Base-by-base conservation (phyloP, 2,888 invertebrate species). In the Pyrgus malvae region DNA sequence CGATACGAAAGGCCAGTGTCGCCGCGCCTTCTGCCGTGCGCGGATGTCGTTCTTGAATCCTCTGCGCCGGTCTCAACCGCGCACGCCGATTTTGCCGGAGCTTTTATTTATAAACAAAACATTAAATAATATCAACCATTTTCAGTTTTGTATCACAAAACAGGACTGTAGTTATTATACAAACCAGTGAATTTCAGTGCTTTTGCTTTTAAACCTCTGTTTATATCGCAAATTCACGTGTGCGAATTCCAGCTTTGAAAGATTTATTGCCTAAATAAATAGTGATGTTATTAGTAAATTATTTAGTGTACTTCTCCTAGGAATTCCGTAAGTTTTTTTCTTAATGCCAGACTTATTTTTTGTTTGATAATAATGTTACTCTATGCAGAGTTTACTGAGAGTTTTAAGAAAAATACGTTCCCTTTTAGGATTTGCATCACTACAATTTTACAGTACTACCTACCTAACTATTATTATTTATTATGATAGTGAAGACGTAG, bases 71-170 rank as follows among this genome's bases (percentile, higher is more conserved):
- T 37, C 44, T 23, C 37, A 27, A 12, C 9, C 27, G 46, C 37
- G 27, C 48, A 56, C 55, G 33, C 48, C 70, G 72, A 51, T 51
- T 27, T 12, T 42, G 12, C 25, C 69, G 72, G 70, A 74, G 66
- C 73, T 69, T 76, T 74, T 76, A 80, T 81, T 83, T 77, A 81
- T 80, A 79, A 83, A 84, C 78, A 82, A 81, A 75, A 65, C 29
- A 44, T 54, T 29, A 53, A 45, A n/a, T 45, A 21, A 19, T 27
- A 6, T 37, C 6, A 16, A 25, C 9, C 12, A 23, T 44, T 35
- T 4, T 23, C 11, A 42, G 6, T 27, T 29, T 31, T 40, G 14
- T 9, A 31, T 8, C 9, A n/a, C 7, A 9, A 25, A 2, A 42
- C 31, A 7, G 23, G 23, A 16, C 23, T 23, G 21, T 25, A 31